These are phyloP conservation scores for Chironex yamaguchii DNA, from an alignment of 30 jellyfish, hydroid and myxozoan species.

Conservation along the genomic window DNA sequence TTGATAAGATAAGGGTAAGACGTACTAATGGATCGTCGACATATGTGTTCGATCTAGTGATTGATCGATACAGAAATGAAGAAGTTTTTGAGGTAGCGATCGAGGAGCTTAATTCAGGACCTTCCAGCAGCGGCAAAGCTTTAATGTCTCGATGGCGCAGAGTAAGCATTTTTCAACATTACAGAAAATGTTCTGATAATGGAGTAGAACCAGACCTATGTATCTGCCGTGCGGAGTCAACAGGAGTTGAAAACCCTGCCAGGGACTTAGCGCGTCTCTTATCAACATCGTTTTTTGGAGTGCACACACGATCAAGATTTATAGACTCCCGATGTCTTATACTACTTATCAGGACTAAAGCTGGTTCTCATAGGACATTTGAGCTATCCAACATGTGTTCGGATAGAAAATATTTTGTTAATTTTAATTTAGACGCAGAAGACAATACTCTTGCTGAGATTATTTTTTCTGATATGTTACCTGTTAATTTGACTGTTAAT, in stretches of 20 bases:
- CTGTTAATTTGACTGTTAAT: constrained; percentile 48
- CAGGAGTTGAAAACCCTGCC: constrained; percentile 80
- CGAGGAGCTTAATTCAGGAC: background rate
- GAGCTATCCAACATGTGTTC: constrained; percentile 87
- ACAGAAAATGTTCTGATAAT: constrained; percentile 81
- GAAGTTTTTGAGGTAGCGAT: constrained; percentile 93
- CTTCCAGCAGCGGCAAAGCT: constrained; percentile 4
- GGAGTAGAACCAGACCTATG: constrained; percentile 84
- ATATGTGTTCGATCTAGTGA: constrained; percentile 76
- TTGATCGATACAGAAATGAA: constrained; percentile 83
- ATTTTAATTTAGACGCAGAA: constrained; percentile 45
- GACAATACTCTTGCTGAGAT: background rate
- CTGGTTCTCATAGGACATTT: constrained; percentile 66
- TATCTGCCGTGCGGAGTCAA: constrained; percentile 89
- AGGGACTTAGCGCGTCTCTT: constrained; percentile 82
- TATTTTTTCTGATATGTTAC: constrained; percentile 54
- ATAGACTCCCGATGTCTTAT: constrained; percentile 91
- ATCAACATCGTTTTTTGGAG: constrained; percentile 63
- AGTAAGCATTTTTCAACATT: constrained; percentile 93
- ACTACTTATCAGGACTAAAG: constrained; percentile 72
- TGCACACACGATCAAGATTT: constrained; percentile 46
- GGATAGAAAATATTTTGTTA: constrained; percentile 76
- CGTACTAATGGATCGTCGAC: constrained; percentile 13
- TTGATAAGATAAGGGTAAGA: constrained; percentile 69
- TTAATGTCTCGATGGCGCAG: constrained; percentile 89